phyloP scores from a whole-genome alignment of 1,140 invertebrate genomes.

The Phymastichus coffea region DNA sequence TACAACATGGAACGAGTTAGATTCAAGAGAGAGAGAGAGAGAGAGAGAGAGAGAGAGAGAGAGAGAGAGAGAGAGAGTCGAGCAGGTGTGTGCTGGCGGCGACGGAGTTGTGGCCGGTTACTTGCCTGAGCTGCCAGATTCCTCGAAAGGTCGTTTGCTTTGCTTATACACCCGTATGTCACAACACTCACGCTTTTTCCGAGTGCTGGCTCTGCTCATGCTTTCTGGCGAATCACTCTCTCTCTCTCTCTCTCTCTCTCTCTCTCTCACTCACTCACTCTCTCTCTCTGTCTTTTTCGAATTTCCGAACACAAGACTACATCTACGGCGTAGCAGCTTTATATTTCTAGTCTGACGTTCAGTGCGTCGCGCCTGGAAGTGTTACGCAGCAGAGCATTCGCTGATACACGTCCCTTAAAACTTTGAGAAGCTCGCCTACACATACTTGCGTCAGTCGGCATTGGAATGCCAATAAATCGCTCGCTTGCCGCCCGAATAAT shows the following conservation, averaged over 20 bases:
- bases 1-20: neutral
- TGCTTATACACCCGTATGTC: slow-evolving; percentile 33
- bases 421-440: slow-evolving; percentile 13
- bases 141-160: slow-evolving; percentile 60
- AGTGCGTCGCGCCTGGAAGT: no score
- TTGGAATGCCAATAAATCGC: slow-evolving; percentile 22
- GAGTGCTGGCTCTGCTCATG: neutral
- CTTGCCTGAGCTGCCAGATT: no score
- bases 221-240: no score
- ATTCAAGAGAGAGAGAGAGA: neutral
- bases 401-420: no score
- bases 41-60: slow-evolving; percentile 4
- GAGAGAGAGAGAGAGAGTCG: neutral
- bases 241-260: slow-evolving; percentile 5
- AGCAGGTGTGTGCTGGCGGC: slow-evolving; percentile 45
- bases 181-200: neutral
- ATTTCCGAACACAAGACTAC: no score
- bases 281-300: neutral
- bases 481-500: slow-evolving; percentile 5
- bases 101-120: no score
- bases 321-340: no score
- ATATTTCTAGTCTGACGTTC: no score
- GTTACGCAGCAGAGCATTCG: no score
- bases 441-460: neutral
- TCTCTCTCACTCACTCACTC: neutral